These are phyloP conservation scores for Plutomurus gul DNA, from an alignment of 1,140 invertebrate genomes.

Conservation along the genomic window DNA sequence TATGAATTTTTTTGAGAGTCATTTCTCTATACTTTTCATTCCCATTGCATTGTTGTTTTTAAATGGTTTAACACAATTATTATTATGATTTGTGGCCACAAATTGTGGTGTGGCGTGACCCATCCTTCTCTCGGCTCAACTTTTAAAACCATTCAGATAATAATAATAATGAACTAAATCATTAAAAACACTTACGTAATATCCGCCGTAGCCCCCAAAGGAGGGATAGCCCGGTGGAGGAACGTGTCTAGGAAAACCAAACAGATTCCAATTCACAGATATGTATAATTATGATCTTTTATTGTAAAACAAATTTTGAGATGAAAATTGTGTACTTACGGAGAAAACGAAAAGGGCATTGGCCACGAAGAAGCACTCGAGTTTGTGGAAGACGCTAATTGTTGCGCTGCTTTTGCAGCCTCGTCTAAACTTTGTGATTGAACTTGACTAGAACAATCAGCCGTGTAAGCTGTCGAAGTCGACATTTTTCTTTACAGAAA, in stretches of 20 bases:
- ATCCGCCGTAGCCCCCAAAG: background rate
- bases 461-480: background rate
- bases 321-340: background rate
- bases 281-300: background rate
- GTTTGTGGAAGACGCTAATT: conserved; percentile 42
- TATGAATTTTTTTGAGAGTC: too few relatives aligned
- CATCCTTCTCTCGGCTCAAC: too few relatives aligned
- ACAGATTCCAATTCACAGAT: background rate
- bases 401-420: conserved; percentile 36
- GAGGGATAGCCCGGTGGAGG: background rate
- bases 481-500: conserved; percentile 14
- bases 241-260: background rate
- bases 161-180: background rate
- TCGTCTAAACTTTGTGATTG: conserved; percentile 30
- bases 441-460: conserved; percentile 16
- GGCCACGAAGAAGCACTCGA: background rate
- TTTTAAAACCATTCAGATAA: background rate
- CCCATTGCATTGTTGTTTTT: too few relatives aligned
- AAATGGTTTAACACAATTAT: too few relatives aligned
- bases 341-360: conserved; percentile 32
- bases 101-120: too few relatives aligned
- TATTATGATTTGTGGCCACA: too few relatives aligned
- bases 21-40: too few relatives aligned
- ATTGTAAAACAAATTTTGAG: background rate
- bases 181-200: background rate